Evolutionary conservation across 1,140 invertebrate species (phyloP).

Genomic region (Pseudomyrmex flavicornis): DNA sequence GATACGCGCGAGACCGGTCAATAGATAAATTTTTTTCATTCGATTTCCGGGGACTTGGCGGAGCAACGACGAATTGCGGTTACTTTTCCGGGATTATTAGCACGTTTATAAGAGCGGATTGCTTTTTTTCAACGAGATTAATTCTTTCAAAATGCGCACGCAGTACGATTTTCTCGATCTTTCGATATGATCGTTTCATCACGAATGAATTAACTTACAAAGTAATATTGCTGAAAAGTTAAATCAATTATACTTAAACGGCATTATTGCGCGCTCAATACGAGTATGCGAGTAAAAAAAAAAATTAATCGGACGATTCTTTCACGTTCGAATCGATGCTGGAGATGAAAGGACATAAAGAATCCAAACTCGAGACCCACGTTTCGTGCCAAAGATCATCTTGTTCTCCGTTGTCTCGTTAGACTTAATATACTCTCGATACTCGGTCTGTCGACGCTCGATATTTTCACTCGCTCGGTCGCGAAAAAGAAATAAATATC

Average conservation of each 20-base stretch:
- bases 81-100: conserved; percentile 24
- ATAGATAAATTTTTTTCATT: conserved; percentile 7
- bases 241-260: background rate
- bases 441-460: conserved; percentile 9
- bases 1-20: conserved; percentile 15
- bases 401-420: background rate
- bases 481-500: conserved; percentile 6
- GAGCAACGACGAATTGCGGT: conserved; percentile 25
- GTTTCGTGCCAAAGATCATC: conserved; percentile 26
- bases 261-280: background rate
- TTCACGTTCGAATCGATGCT: conserved; percentile 24
- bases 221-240: conserved; percentile 19
- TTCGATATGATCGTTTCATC: conserved; percentile 5
- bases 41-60: conserved; percentile 29
- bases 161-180: conserved; percentile 7
- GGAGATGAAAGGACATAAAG: background rate
- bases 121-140: background rate
- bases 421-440: background rate
- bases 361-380: conserved; percentile 13
- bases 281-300: background rate
- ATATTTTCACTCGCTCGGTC: background rate
- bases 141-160: background rate
- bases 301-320: conserved; percentile 20
- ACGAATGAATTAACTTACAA: background rate
- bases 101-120: background rate